Conservation (phyloP, 2,888 invertebrate species). For the Mesochorus sp. region DNA sequence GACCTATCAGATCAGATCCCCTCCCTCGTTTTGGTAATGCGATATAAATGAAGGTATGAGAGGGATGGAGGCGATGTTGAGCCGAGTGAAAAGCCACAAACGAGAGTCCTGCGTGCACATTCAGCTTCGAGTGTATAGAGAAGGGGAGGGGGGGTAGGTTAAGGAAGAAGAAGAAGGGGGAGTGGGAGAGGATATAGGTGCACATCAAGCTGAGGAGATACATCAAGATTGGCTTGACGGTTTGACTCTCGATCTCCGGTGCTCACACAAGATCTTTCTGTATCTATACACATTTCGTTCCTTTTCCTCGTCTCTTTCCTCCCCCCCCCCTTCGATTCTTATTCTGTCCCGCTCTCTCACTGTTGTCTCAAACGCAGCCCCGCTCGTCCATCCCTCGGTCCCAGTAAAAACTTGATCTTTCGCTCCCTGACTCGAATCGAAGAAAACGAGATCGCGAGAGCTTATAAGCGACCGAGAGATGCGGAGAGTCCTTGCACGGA, state of each 20-base stretch:
- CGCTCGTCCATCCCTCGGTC: conserved; percentile 53
- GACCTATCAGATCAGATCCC: conserved; percentile 70
- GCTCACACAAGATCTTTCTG: conserved; percentile 38
- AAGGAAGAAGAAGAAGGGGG: neutral
- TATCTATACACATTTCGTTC: neutral
- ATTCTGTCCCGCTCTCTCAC: conserved; percentile 9
- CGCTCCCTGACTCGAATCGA: conserved; percentile 38
- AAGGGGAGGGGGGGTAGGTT: conserved; percentile 4
- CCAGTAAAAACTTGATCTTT: conserved; percentile 78
- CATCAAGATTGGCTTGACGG: conserved; percentile 80
- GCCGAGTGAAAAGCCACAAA: conserved; percentile 74
- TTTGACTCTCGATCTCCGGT: conserved; percentile 71
- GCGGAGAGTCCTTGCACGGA: conserved; percentile 38
- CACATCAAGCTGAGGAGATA: conserved; percentile 72
- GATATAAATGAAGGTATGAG: conserved; percentile 76
- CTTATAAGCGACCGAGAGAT: neutral
- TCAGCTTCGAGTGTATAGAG: neutral
- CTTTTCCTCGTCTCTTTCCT: conserved; percentile 12
- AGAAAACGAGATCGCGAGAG: conserved; percentile 1
- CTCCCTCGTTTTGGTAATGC: conserved; percentile 69
- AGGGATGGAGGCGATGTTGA: conserved; percentile 20
- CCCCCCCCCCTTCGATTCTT: conserved; percentile 4
- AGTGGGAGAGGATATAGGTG: neutral
- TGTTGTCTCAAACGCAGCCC: conserved; percentile 60
- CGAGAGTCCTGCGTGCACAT: conserved; percentile 61